Conservation (phyloP, 2,888 invertebrate species). For the Heliconius ismenius region DNA sequence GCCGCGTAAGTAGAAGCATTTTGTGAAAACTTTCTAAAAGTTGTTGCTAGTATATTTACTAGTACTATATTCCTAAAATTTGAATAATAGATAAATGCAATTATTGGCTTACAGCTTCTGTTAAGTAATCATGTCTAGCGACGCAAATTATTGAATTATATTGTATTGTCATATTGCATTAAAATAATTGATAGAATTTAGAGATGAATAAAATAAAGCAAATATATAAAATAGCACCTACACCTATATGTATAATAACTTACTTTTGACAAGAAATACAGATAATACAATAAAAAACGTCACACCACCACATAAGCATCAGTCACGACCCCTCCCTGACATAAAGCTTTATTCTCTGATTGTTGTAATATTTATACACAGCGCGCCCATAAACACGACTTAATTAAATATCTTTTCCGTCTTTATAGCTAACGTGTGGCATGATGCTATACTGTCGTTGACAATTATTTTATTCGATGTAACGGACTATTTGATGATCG, state of each 20-base stretch:
- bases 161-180: not conserved
- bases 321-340: conserved; percentile 52
- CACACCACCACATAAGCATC: conserved; percentile 28
- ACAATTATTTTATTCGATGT: conserved; percentile 12
- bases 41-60: not conserved
- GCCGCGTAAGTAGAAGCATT: not conserved
- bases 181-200: too few species aligned
- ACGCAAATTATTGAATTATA: not conserved
- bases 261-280: not conserved
- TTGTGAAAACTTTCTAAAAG: not conserved
- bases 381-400: conserved; percentile 42
- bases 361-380: conserved; percentile 44
- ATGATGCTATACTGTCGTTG: conserved; percentile 31
- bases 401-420: conserved; percentile 43
- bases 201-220: too few species aligned
- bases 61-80: not conserved
- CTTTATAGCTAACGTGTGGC: conserved; percentile 35
- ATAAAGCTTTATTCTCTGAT: conserved; percentile 50
- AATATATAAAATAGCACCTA: not conserved
- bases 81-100: too few species aligned
- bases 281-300: conserved; percentile 9
- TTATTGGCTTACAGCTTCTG: not conserved
- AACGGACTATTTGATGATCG: not conserved
- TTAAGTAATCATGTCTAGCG: not conserved
- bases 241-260: too few species aligned